phyloP scores from a whole-genome alignment of 64 coral and sea anemone genomes.

The Porites australiensis region DNA sequence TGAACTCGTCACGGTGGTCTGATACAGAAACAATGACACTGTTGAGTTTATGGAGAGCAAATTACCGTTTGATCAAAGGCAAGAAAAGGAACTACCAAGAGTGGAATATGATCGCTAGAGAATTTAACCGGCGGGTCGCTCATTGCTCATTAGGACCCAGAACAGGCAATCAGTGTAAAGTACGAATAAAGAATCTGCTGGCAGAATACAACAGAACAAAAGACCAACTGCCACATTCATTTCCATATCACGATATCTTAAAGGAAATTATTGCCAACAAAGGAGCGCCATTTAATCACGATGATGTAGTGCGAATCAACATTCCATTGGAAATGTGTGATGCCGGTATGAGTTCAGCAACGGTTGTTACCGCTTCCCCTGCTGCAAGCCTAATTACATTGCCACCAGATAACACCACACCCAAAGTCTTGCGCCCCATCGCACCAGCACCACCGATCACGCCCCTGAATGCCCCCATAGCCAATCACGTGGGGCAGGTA shows the following conservation, averaged over 20 bases:
- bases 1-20: constrained; percentile 91
- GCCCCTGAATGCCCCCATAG: constrained; percentile 27
- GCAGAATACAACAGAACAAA: constrained; percentile 89
- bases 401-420: neutral
- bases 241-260: constrained; percentile 80
- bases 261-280: constrained; percentile 64
- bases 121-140: constrained; percentile 77
- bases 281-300: constrained; percentile 27
- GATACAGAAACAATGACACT: constrained; percentile 78
- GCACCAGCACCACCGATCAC: constrained; percentile 25
- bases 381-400: neutral
- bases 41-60: constrained; percentile 79
- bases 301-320: constrained; percentile 42
- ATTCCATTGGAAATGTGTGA: constrained; percentile 28
- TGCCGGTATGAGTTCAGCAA: neutral
- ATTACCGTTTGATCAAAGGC: constrained; percentile 72
- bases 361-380: neutral
- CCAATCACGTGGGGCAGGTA: neutral
- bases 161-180: constrained; percentile 92
- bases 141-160: constrained; percentile 71
- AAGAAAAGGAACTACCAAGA: constrained; percentile 91
- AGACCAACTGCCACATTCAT: constrained; percentile 67
- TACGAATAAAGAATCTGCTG: constrained; percentile 87
- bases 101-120: constrained; percentile 88
- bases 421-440: constrained; percentile 12